phyloP scores from a whole-genome alignment of 2,797 vertebrate genomes.

The Otolemur crassicaudatus region DNA sequence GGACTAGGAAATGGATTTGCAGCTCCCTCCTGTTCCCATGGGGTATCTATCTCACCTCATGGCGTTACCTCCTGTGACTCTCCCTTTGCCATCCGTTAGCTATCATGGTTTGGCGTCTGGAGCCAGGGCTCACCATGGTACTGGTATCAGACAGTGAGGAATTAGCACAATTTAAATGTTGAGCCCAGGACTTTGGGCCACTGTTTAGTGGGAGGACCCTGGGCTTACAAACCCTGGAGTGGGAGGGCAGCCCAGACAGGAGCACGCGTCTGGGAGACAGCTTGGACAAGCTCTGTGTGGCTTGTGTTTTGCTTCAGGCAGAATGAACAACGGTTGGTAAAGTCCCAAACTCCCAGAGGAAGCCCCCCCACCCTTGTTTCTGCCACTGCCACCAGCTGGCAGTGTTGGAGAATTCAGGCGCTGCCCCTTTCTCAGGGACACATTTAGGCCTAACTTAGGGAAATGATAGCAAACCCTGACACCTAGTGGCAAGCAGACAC shows the following conservation, averaged over 20 bases:
- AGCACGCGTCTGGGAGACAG: background rate
- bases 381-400: background rate
- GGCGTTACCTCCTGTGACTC: background rate
- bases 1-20: background rate
- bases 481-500: slow-evolving; percentile 78
- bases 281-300: background rate
- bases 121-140: background rate
- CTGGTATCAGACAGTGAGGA: background rate
- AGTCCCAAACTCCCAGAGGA: background rate
- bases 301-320: slow-evolving; percentile 40
- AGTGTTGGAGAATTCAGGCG: background rate
- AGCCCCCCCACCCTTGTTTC: background rate
- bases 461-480: slow-evolving; percentile 68
- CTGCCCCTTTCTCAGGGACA: background rate
- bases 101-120: background rate
- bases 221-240: background rate
- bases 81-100: background rate
- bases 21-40: background rate
- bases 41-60: background rate
- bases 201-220: background rate
- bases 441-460: background rate
- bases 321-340: background rate
- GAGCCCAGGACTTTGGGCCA: background rate
- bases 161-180: background rate
- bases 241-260: background rate